phyloP scores from a whole-genome alignment of 2,888 invertebrate species.

The Torymus tubicola region DNA sequence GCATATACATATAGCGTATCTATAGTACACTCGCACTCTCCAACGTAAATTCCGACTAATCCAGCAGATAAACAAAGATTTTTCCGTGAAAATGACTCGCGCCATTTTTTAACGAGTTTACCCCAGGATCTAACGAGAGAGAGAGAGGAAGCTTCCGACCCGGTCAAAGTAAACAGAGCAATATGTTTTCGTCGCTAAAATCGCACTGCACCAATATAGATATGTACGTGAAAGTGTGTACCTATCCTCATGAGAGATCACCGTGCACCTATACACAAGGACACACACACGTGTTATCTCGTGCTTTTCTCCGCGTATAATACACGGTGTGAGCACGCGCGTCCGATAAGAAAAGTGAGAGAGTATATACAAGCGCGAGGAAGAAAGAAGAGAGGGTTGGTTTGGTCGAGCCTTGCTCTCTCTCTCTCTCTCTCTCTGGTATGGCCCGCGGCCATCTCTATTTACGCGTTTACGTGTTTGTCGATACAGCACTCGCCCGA shows the following conservation, averaged over 20 bases:
- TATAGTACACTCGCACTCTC: neutral
- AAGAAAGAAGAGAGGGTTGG: neutral
- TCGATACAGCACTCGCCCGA: constrained; percentile 42
- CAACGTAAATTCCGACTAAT: no score
- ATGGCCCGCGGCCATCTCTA: constrained; percentile 41
- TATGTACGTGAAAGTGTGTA: no score
- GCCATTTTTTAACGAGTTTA: neutral
- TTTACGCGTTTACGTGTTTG: constrained; percentile 55
- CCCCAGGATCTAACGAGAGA: constrained; percentile 8
- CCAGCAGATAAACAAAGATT: neutral
- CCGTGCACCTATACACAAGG: no score
- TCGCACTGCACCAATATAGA: neutral
- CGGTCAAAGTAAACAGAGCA: constrained; percentile 8
- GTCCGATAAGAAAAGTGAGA: constrained; percentile 16
- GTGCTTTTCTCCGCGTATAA: neutral
- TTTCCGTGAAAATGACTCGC: neutral
- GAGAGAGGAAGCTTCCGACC: neutral
- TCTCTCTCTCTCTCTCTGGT: no score
- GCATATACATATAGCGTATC: neutral
- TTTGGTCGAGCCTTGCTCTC: no score
- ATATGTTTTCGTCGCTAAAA: constrained; percentile 32
- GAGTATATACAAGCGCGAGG: neutral
- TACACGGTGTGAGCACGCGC: no score
- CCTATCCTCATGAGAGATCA: no score
- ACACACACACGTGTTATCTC: no score